These are phyloP conservation scores for Conger conger DNA, from an alignment of 2,113 vertebrate species.

Conservation along the genomic window DNA sequence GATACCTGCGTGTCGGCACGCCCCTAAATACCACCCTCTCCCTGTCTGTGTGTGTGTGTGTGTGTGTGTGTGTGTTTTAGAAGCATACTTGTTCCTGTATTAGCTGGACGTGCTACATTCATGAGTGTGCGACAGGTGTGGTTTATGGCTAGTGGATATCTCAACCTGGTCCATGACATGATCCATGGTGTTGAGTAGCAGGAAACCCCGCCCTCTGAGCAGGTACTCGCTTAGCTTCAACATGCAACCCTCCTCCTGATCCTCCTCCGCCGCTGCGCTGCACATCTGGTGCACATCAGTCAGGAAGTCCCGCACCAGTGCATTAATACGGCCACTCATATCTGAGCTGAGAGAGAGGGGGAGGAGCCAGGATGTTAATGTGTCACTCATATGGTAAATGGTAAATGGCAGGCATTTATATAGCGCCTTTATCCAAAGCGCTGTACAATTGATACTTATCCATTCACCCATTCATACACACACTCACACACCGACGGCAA, in stretches of 20 bases:
- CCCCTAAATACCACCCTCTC: conserved; percentile 41
- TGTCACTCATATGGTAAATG: no score
- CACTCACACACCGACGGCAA: no score
- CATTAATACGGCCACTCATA: conserved; percentile 96
- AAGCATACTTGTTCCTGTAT: neutral
- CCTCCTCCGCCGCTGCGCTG: conserved; percentile 89
- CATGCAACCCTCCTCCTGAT: conserved; percentile 94
- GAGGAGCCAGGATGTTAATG: conserved; percentile 22
- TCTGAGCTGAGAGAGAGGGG: conserved; percentile 74
- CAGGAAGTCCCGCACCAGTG: conserved; percentile 93
- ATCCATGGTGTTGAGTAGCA: conserved; percentile 87
- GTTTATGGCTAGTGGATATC: neutral
- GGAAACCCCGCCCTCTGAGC: conserved; percentile 87
- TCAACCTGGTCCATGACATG: conserved; percentile 88
- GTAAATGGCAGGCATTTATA: no score
- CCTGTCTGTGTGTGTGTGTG: neutral
- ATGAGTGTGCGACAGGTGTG: neutral
- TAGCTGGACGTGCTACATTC: neutral
- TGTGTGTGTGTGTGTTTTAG: neutral
- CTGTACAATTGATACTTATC: no score
- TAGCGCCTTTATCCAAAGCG: no score
- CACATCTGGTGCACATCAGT: conserved; percentile 93
- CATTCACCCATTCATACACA: no score
- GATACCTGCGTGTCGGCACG: conserved; percentile 51
- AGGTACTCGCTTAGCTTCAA: conserved; percentile 90